Base-by-base conservation (phyloP, 92 coral and sea anemone species). In the Porites cylindrica region DNA sequence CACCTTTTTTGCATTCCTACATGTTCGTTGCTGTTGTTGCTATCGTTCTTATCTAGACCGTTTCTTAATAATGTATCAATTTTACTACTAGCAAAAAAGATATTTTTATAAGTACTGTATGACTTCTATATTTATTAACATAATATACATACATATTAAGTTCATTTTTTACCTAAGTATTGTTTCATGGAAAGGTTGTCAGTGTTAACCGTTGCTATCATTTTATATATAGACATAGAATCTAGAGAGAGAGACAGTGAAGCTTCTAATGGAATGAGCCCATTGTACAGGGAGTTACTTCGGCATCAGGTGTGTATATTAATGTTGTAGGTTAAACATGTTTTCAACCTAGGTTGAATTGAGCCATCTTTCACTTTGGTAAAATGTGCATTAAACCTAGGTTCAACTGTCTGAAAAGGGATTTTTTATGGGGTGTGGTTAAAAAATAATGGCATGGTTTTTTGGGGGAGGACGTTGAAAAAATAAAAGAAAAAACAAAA, bases 241-340 rank as follows among this genome's bases (percentile, higher is more conserved):
- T 51, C 85, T 65, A 78, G 83, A 70, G 72, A 63, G 70, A 51
- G 79, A 26, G 69, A 19, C 67, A 51, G 72, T 38, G 88, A 84
- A 6, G 38, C 61, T 7, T 8, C 76, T 10, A 51, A 78, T 14
- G 91, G 74, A 10, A 86, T 94, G 84, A 91, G 98, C 71, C 93
- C 97, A 43, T 86, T 96, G n/a, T 91, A 94, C 92, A 80, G 83
- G 68, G 98, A 96, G 78, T 88, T 96, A 12, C 87, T 96, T 2
- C 94, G 85, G 29, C 97, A 96, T 72, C 98, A 96, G 93, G 98
- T 96, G 23, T 19, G 7, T 51, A 32, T n/a, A 8, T 26, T 26
- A 69, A 69, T 38, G 16, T 14, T 56, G 61, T 10, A 10, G 61
- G 47, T 38, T 38, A 38, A 38, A 38, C 47, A 38, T 4, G 47